Conservation (phyloP, 2,888 invertebrate genomes). For the Lobophora halterata region DNA sequence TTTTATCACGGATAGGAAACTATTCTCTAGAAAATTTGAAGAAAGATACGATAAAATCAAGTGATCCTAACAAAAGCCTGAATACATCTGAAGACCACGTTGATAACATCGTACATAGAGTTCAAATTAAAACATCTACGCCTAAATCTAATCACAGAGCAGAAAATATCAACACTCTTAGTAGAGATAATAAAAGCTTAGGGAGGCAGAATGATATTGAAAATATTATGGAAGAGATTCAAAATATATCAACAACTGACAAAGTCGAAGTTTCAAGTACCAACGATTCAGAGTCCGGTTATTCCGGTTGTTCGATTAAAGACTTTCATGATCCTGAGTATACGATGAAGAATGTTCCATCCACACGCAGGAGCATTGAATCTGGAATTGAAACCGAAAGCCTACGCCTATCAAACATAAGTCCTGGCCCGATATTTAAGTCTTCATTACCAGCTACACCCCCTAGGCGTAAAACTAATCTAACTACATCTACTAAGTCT, state of each 20-base stretch:
- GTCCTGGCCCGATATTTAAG: conserved; percentile 36
- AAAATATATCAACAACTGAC: conserved; percentile 38
- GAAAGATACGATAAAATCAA: conserved; percentile 1
- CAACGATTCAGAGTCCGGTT: conserved; percentile 57
- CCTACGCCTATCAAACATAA: conserved; percentile 23
- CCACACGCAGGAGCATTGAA: conserved; percentile 25
- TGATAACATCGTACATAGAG: conserved; percentile 38
- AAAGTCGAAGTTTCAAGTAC: conserved; percentile 47
- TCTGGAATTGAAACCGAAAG: conserved; percentile 28
- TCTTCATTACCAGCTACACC: conserved; percentile 47
- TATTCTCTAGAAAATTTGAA: conserved; percentile 4
- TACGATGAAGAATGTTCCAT: conserved; percentile 25
- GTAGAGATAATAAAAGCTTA: conserved; percentile 16
- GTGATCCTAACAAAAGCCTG: conserved; percentile 2
- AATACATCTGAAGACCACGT: conserved; percentile 11
- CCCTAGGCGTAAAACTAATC: conserved; percentile 36
- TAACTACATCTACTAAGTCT: conserved; percentile 46
- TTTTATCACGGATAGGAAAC: conserved; percentile 17
- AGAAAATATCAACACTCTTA: conserved; percentile 1
- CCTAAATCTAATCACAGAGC: conserved; percentile 37
- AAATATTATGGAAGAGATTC: conserved; percentile 33
- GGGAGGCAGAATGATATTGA: conserved; percentile 32
- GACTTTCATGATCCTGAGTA: conserved; percentile 41
- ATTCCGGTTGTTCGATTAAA: conserved; percentile 48
- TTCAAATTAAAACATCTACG: conserved; percentile 48